phyloP scores from a whole-genome alignment of 2,888 invertebrate genomes.

The Sericinus montela region DNA sequence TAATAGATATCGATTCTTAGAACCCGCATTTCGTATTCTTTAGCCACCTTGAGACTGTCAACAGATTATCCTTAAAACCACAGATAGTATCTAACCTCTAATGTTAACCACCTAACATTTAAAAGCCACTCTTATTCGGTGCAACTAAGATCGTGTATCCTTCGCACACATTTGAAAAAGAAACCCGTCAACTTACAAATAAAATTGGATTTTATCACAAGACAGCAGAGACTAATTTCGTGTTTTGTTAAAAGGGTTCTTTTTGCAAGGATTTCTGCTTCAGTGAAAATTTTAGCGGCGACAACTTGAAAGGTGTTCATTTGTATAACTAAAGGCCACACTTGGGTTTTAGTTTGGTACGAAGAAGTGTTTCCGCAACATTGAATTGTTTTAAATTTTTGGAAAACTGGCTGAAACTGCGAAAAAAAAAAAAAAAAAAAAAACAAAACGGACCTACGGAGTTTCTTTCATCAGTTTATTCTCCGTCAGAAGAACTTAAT shows the following conservation, averaged over 20 bases:
- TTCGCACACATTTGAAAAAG: neutral
- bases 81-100: constrained; percentile 28
- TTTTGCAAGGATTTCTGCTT: constrained; percentile 46
- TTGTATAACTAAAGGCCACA: constrained; percentile 53
- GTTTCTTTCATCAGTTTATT: too few relatives aligned
- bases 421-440: too few relatives aligned
- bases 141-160: constrained; percentile 20
- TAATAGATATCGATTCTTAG: constrained; percentile 41
- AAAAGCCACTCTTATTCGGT: constrained; percentile 22
- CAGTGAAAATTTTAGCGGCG: constrained; percentile 45
- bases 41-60: constrained; percentile 59
- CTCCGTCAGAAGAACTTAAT: too few relatives aligned
- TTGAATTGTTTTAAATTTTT: constrained; percentile 24
- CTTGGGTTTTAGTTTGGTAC: constrained; percentile 28
- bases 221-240: neutral
- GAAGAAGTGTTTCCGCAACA: constrained; percentile 55
- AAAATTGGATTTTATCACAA: neutral
- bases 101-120: constrained; percentile 13
- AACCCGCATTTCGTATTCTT: constrained; percentile 43
- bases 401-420: too few relatives aligned
- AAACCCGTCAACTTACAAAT: neutral
- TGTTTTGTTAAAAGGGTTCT: neutral
- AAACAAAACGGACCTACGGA: too few relatives aligned
- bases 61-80: constrained; percentile 66
- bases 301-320: constrained; percentile 65